phyloP scores from a whole-genome alignment of 2,888 invertebrate genomes.

The Chorisops tibialis region DNA sequence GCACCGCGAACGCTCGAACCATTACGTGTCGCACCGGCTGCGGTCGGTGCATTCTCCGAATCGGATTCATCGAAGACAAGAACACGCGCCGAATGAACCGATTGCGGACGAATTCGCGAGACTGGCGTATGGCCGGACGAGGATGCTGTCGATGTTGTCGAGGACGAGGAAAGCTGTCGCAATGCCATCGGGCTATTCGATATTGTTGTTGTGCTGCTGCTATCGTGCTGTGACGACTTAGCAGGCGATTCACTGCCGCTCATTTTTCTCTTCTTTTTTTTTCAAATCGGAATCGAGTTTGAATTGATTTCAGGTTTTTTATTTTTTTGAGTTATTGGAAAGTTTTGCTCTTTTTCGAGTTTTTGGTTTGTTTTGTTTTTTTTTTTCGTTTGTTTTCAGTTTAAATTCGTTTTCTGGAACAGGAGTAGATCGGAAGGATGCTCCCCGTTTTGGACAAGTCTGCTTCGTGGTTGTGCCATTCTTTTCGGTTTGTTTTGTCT shows the following conservation, averaged over 20 bases:
- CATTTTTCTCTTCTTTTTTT: slow-evolving; percentile 3
- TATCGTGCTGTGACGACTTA: not conserved
- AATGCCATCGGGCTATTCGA: slow-evolving; percentile 17
- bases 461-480: too few species aligned
- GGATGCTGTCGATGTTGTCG: not conserved
- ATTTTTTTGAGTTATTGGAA: too few species aligned
- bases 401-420: too few species aligned
- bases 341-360: too few species aligned
- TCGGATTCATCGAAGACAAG: slow-evolving; percentile 73
- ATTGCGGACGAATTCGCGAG: slow-evolving; percentile 52
- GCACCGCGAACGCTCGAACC: too few species aligned
- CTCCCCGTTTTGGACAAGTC: too few species aligned
- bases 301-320: too few species aligned
- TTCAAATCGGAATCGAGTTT: too few species aligned
- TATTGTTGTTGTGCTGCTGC: slow-evolving; percentile 19
- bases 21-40: not conserved
- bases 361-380: too few species aligned
- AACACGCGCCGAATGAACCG: slow-evolving; percentile 72
- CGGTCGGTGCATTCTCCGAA: slow-evolving; percentile 47
- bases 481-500: too few species aligned
- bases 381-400: too few species aligned
- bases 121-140: not conserved
- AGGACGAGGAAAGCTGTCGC: not conserved
- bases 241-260: slow-evolving; percentile 23
- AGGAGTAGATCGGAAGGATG: too few species aligned